Evolutionary conservation across 2,113 vertebrate genomes (phyloP).

Genomic region (Coptodon bakossiorum): DNA sequence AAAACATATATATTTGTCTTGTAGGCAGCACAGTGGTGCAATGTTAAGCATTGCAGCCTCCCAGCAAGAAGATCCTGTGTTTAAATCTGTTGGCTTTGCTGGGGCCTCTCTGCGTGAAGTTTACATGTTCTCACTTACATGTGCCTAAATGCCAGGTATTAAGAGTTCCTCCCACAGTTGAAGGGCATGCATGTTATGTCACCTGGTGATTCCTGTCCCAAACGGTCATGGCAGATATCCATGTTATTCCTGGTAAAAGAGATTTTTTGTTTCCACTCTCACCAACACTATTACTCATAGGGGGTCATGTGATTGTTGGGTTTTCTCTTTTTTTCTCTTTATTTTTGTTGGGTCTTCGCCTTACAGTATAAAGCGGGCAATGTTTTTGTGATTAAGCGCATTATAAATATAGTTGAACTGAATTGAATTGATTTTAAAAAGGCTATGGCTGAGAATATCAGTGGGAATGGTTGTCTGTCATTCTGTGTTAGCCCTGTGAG

Average conservation of each 20-base stretch:
- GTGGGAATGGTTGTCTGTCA: not conserved
- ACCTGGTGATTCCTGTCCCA: not conserved
- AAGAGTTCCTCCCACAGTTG: not conserved
- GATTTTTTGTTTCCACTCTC: not conserved
- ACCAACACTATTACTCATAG: fast-evolving
- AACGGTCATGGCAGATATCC: not conserved
- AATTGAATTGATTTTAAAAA: not conserved
- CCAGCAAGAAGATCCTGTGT: not conserved
- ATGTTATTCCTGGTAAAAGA: not conserved
- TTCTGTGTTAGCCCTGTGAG: not conserved
- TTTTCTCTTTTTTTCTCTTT: not conserved
- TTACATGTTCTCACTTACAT: not conserved
- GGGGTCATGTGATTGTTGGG: not conserved
- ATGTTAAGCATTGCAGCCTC: not conserved
- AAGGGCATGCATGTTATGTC: not conserved
- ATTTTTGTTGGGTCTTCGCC: not conserved
- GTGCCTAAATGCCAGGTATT: not conserved
- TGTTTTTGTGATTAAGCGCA: not conserved
- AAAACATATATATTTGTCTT: not conserved
- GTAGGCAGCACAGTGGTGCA: not conserved
- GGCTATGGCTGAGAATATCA: not conserved
- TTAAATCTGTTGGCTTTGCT: not conserved
- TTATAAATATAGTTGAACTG: not conserved
- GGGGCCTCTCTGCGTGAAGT: not conserved
- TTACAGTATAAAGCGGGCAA: not conserved